Base-by-base conservation (phyloP, 2,797 vertebrate genomes). In the Thaleichthys pacificus region DNA sequence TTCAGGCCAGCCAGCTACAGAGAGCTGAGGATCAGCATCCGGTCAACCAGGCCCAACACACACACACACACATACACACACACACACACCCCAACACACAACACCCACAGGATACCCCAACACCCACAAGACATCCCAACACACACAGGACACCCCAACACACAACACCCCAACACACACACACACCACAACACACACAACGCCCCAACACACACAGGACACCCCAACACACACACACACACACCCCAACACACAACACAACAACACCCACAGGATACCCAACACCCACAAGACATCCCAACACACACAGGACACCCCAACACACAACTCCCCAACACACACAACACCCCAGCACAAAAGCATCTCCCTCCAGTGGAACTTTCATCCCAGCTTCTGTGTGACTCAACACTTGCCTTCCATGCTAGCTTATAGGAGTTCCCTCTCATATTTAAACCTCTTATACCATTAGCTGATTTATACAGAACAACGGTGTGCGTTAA, bases 381-480 rank as follows among this genome's bases (percentile, higher is more conserved):
- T 42, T 42, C 19, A n/a, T 54, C 51, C 17, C 5, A 17, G 49
- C 17, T 28, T 28, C 19, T 54, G 5, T 54, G 17, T 17, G 60
- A 26, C 8, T 24, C 60, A 61, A 61, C 22, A 26, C 58, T 60
- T 21, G 5, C n/a, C 22, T 38, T 14, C 49, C 71, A 73, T 77
- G 69, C 57, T 51, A 19, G 49, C 74, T 75, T 71, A 38, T 73
- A 71, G 57, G 8, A 32, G 66, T 69, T 75, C 70, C 57, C 60
- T 47, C 66, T 70, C 1, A 67, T 76, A 66, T 68, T 76, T 72
- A 71, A 80, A 75, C 80, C 75, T 70, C 21, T 19, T 0, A 71
- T 35, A 69, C 61, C 57, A 30, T 57, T 28, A 42, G n/a, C 7
- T 38, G 1, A 57, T 47, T 49, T 35, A 66, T 56, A 56, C 61